Evolutionary conservation across 2,888 invertebrate genomes (phyloP), one percentile per base, ranked within the genome.

Genomic region (Sphinx pinastri): DNA sequence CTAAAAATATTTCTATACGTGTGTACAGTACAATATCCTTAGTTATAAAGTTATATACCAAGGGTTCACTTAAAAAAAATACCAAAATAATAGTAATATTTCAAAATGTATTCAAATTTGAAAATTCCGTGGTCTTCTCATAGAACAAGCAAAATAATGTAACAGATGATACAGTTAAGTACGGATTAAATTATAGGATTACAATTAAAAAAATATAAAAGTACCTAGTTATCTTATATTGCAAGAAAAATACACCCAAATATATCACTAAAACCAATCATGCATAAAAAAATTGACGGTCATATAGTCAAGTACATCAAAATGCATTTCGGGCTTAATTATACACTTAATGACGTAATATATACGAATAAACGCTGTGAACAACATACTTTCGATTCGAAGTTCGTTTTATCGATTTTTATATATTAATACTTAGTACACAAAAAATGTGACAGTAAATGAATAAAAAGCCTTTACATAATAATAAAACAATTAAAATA

Each of bases 151-250:
- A 74, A 73, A 75, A 72, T 81, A 79, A 81, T 79, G 63, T 49
- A 75, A 73, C 49, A 71, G 70, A 69, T 69, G 70, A 75, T 75
- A 78, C 75, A 73, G 76, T 83, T 85, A 86, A 86, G 86, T 86
- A 86, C 87, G 76, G 75, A 76, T 75, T 76, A 76, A 63, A 63
- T 63, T 66, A 51, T 67, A 67, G 73, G 75, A 75, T 77, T 75
- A 68, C 74, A 69, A 68, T 72, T 69, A 69, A 72, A 80, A 67
- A 73, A 51, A 58, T 58, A 73, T 51, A 73, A 67, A 76, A 70
- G 69, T 77, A 78, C 76, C 77, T 78, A 79, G 75, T 76, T 78
- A 73, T 75, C 75, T 76, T 72, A 12, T 74, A 77, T 38, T 38
- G 5, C 38, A 78, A 74, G 71, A 83, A 79, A 79, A 80, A 75